Evolutionary conservation across 2,113 vertebrate species (phyloP).

Genomic region (Corydoras sp.): DNA sequence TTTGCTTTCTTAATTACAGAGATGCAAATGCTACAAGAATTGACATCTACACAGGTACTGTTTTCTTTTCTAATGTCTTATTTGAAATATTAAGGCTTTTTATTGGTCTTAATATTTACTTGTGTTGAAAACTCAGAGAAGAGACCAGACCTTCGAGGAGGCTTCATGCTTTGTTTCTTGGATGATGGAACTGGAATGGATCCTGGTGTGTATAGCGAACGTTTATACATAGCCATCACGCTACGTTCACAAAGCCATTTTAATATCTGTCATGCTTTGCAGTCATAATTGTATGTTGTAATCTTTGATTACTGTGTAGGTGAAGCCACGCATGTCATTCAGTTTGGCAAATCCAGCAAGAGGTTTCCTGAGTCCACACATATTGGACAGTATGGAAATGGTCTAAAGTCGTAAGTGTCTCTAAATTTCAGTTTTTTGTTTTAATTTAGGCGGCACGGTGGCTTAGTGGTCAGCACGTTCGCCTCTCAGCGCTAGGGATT

Average conservation of each 20-base stretch:
- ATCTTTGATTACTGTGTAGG: conserved; percentile 57
- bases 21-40: conserved; percentile 95
- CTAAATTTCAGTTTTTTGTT: neutral
- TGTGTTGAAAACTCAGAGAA: conserved; percentile 64
- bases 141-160: conserved; percentile 80
- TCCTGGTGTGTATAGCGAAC: conserved; percentile 73
- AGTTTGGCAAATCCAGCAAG: conserved; percentile 97
- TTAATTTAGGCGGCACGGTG: too few species aligned
- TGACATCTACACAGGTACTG: conserved; percentile 89
- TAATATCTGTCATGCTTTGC: neutral
- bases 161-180: conserved; percentile 94
- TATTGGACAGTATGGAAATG: conserved; percentile 96
- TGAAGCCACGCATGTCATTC: conserved; percentile 93
- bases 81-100: neutral
- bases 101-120: conserved; percentile 26
- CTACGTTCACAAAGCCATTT: too few species aligned
- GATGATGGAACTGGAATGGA: conserved; percentile 98
- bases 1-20: conserved; percentile 62
- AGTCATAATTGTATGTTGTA: neutral
- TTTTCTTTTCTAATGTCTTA: neutral
- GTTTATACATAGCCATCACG: too few species aligned
- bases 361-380: conserved; percentile 90
- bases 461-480: too few species aligned
- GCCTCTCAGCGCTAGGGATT: too few species aligned
- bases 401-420: conserved; percentile 94